Base-by-base conservation (phyloP, 2,113 vertebrate species). In the Zootoca vivipara region DNA sequence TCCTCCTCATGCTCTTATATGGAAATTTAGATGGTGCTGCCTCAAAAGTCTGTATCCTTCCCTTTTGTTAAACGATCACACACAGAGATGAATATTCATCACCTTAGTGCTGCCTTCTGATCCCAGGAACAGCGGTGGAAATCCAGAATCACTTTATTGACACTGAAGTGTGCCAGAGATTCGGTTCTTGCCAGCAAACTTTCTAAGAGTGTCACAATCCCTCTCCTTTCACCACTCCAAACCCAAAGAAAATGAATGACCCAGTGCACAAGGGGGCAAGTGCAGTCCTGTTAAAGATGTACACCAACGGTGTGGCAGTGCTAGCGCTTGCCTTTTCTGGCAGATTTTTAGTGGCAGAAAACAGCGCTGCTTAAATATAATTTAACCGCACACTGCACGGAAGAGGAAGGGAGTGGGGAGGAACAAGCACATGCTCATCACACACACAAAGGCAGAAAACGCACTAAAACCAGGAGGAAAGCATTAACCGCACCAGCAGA, bases 1-100 rank as follows among this genome's bases (percentile, higher is more conserved):
- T 95, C 92, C 92, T 74, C 67, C 90, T 93, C 28, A 69, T 93
- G 93, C 73, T 94, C 95, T 95, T 95, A 94, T 94, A 96, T 90
- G 94, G 94, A 91, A 93, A 92, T 91, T 91, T 85, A 40, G 88
- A 87, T 3, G 77, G 83, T 91, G 93, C 86, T 89, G 28, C 62
- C 85, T 93, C 92, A 90, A 93, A 73, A 78, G n/a, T 78, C 78
- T 38, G 65, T 40, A 42, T 30, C 79, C 89, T 35, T 75, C 87
- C 65, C 80, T 72, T 83, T 91, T 73, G 88, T 64, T 88, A 83
- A 74, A 85, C 0, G 62, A 87, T 28, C 87, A 82, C 67, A 82
- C 67, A 85, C 86, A 30, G 89, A 58, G 83, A 87, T 28, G 92
- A 88, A 81, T 86, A 89, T 56, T 90, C 82, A 87, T 86, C 65